Base-by-base conservation (phyloP, 1,140 invertebrate species). In the Drosophila persimilis region DNA sequence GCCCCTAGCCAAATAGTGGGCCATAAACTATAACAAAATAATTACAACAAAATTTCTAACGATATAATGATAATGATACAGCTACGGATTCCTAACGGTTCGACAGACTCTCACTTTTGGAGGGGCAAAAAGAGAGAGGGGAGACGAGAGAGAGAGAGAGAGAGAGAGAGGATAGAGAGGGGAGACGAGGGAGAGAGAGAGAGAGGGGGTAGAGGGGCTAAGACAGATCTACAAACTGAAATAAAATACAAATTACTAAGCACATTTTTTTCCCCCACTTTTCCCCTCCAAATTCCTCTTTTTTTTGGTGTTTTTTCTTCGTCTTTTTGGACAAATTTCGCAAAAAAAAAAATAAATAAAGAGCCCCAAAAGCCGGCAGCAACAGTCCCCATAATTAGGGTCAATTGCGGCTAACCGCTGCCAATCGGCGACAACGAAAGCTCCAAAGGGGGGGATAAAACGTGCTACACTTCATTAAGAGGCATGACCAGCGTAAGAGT, bases 401-500 rank as follows among this genome's bases (percentile, higher is more conserved):
- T 80, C 78, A 80, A 80, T 80, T 80, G 76, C 71, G 77, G 71
- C 73, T 75, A 75, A 76, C 63, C 76, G 59, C 69, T 55, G 67
- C 67, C 65, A 76, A 80, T 67, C 29, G 56, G 39, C 57, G 51
- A 80, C 59, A 60, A 76, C 57, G 53, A 65, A 57, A 79, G 45
- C 57, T 50, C 35, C 50, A 69, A 63, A 43, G 59, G 11, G 1
- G 35, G 35, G 24, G 24, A 4, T 26, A 54, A 52, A 65, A 51
- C 26, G 67, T 77, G 78, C 73, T 77, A 81, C 73, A 80, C 73
- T 81, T 81, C 78, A 77, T 80, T 80, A 80, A 47, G 61, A 47
- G 69, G 53, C 78, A 81, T 81, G 78, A 77, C 78, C 67, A 76
- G 59, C 24, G 60, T 46, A 59, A 61, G 75, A 73, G 48, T 26